These are phyloP conservation scores for Coranthus polyacanthus DNA, from an alignment of 2,797 vertebrate genomes.

Conservation along the genomic window DNA sequence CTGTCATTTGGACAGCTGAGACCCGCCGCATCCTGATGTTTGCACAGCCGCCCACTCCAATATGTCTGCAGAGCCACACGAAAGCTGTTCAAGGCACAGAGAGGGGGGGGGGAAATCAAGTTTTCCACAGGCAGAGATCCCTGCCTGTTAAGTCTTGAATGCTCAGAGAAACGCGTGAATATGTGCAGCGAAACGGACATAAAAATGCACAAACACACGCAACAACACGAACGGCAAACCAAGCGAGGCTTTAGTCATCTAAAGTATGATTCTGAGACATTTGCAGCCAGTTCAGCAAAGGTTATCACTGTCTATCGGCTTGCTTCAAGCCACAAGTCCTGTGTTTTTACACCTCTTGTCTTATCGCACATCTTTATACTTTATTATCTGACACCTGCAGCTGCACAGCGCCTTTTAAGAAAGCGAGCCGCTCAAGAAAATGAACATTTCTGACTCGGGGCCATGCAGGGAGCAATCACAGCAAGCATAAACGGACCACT, in stretches of 20 bases:
- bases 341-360: slow-evolving; percentile 30
- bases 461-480: slow-evolving; percentile 61
- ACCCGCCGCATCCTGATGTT: slow-evolving; percentile 66
- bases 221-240: slow-evolving; percentile 8
- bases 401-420: slow-evolving; percentile 24
- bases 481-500: slow-evolving; percentile 52
- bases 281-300: slow-evolving; percentile 8
- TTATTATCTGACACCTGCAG: slow-evolving; percentile 62
- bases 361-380: slow-evolving; percentile 53
- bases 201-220: background rate
- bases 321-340: slow-evolving; percentile 22
- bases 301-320: slow-evolving; percentile 30
- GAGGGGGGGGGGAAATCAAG: slow-evolving; percentile 37
- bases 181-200: slow-evolving; percentile 6
- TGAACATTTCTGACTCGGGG: slow-evolving; percentile 54
- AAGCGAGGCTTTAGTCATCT: slow-evolving; percentile 4
- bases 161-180: slow-evolving; percentile 15
- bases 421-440: slow-evolving; percentile 44
- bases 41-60: slow-evolving; percentile 71
- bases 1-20: slow-evolving; percentile 71
- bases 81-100: slow-evolving; percentile 43
- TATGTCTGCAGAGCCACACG: slow-evolving; percentile 59
- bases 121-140: slow-evolving; percentile 41
- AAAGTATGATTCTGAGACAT: slow-evolving; percentile 27
- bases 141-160: slow-evolving; percentile 32